Evolutionary conservation across 2,888 invertebrate genomes (phyloP).

Genomic region (Scotopteryx bipunctaria): DNA sequence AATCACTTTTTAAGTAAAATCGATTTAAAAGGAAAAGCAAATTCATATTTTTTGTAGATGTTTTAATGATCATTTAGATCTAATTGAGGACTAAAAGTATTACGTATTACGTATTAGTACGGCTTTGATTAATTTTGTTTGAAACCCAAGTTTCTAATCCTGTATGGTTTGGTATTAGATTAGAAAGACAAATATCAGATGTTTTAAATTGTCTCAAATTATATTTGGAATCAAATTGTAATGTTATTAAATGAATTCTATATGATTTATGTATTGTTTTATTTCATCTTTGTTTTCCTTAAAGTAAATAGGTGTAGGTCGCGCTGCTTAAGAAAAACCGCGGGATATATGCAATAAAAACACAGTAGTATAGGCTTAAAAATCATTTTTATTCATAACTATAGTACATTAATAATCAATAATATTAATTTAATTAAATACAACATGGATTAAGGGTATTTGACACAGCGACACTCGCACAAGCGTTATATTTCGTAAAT

Average conservation of each 20-base stretch:
- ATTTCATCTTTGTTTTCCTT: conserved; percentile 3
- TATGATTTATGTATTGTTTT: conserved; percentile 13
- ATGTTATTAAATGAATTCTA: conserved; percentile 24
- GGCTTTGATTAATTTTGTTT: neutral
- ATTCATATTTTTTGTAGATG: too few relatives aligned
- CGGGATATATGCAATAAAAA: too few relatives aligned
- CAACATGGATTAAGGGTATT: conserved; percentile 66
- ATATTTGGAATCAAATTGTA: neutral
- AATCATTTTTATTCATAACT: conserved; percentile 81
- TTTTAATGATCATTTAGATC: neutral
- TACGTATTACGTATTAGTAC: too few relatives aligned
- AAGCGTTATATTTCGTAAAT: conserved; percentile 70
- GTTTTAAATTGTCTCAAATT: neutral
- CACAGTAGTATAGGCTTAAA: conserved; percentile 77
- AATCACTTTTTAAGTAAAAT: too few relatives aligned
- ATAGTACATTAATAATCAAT: conserved; percentile 77
- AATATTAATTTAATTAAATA: conserved; percentile 75
- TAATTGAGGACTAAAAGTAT: neutral
- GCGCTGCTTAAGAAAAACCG: too few relatives aligned
- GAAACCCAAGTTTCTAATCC: neutral
- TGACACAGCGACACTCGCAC: conserved; percentile 63
- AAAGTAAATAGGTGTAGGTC: too few relatives aligned
- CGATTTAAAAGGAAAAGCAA: too few relatives aligned
- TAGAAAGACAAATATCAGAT: neutral
- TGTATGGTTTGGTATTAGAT: neutral